These are phyloP conservation scores for Tragelaphus buxtoni DNA, from an alignment of 2,113 vertebrate species.

Conservation along the genomic window DNA sequence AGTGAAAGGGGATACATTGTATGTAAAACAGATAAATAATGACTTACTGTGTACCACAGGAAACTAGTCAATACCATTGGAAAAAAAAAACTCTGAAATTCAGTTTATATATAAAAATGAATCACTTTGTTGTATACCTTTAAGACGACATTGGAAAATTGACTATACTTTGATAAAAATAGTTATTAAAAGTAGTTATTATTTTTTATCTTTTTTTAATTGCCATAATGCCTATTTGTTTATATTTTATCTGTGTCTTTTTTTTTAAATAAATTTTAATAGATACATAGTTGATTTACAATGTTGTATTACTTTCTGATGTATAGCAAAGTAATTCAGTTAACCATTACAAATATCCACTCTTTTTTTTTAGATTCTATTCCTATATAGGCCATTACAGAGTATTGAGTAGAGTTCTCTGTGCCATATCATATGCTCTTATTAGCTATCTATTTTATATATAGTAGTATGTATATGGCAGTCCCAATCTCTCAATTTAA, in stretches of 20 bases:
- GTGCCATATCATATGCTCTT: background rate
- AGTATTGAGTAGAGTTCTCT: background rate
- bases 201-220: background rate
- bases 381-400: background rate
- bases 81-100: background rate
- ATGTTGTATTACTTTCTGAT: too few relatives aligned
- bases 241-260: too few relatives aligned
- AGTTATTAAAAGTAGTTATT: background rate
- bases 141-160: background rate
- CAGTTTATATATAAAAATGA: background rate
- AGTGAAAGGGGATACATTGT: background rate
- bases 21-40: background rate
- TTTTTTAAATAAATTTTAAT: too few relatives aligned
- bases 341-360: too few relatives aligned
- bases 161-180: background rate
- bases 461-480: background rate
- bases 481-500: background rate
- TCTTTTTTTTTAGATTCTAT: background rate
- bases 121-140: background rate
- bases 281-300: too few relatives aligned
- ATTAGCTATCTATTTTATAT: background rate
- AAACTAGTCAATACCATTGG: background rate
- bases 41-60: background rate
- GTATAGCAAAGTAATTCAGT: too few relatives aligned
- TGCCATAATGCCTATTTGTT: too few relatives aligned